Conservation (phyloP, 2,113 vertebrate species). For the Haliaeetus leucogaster region DNA sequence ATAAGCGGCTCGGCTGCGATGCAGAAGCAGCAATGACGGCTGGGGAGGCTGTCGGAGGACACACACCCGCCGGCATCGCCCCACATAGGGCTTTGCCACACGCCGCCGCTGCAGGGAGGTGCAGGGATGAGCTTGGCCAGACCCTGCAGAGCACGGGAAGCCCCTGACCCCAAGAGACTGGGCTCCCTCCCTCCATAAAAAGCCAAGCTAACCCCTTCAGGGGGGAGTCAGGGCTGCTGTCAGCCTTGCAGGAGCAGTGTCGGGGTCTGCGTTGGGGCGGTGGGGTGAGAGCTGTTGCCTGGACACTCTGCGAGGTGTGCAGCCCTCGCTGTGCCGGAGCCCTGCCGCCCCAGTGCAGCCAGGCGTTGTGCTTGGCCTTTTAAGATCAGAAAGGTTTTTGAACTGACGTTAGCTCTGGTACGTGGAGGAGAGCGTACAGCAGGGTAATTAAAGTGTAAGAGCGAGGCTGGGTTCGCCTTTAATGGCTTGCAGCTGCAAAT, state of each 20-base stretch:
- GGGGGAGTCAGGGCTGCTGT: neutral
- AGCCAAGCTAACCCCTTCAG: neutral
- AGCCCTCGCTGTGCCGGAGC: neutral
- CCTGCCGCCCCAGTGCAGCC: neutral
- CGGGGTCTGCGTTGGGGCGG: fast-evolving
- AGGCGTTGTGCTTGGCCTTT: neutral
- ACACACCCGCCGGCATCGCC: fast-evolving
- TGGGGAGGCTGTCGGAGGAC: neutral
- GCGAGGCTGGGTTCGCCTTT: constrained; percentile 49
- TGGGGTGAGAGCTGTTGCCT: fast-evolving
- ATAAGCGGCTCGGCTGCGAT: neutral
- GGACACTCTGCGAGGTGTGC: fast-evolving
- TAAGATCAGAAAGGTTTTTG: constrained; percentile 61
- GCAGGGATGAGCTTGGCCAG: neutral
- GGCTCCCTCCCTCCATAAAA: neutral
- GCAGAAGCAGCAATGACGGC: neutral
- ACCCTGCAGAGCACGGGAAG: neutral
- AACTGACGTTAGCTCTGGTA: constrained; percentile 27
- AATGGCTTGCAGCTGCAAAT: constrained; percentile 77
- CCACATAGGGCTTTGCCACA: neutral
- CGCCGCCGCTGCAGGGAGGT: fast-evolving
- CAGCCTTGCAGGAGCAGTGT: neutral
- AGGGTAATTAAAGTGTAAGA: constrained; percentile 65
- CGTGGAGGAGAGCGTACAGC: constrained; percentile 19
- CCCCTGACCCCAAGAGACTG: fast-evolving